Conservation (phyloP, 2,888 invertebrate species). For the Biston stratarius region DNA sequence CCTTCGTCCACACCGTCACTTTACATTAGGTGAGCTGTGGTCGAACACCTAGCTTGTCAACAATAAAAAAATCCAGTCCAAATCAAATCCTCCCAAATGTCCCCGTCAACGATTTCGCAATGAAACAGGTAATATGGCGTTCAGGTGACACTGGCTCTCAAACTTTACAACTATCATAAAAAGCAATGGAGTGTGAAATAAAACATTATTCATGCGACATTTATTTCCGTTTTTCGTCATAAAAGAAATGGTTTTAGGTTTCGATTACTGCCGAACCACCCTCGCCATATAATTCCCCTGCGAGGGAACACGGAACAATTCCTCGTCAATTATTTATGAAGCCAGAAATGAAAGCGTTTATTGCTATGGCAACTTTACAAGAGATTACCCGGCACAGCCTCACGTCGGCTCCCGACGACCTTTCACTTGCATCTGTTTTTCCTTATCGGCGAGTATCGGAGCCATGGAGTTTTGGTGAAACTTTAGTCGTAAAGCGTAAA, state of each 20-base stretch:
- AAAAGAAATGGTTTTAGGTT: constrained; percentile 21
- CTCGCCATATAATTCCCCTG: not conserved
- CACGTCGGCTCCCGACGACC: too few relatives aligned
- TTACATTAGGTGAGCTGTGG: too few relatives aligned
- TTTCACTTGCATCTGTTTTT: too few relatives aligned
- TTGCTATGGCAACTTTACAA: not conserved
- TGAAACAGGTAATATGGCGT: constrained; percentile 5
- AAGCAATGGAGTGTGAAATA: constrained; percentile 31
- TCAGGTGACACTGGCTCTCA: constrained; percentile 26
- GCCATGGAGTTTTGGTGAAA: too few relatives aligned
- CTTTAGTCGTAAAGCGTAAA: too few relatives aligned
- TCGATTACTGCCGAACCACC: constrained; percentile 15
- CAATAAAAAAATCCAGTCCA: too few relatives aligned
- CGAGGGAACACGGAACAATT: constrained; percentile 4
- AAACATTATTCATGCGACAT: constrained; percentile 32
- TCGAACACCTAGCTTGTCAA: too few relatives aligned
- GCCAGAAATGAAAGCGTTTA: constrained; percentile 10
- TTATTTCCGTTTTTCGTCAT: constrained; percentile 26
- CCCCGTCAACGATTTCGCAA: not conserved
- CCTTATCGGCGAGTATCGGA: too few relatives aligned
- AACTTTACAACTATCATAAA: constrained; percentile 27
- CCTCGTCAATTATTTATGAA: constrained; percentile 5
- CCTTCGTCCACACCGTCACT: too few relatives aligned
- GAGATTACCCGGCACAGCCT: too few relatives aligned
- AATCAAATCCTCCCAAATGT: too few relatives aligned